phyloP scores from a whole-genome alignment of 2,113 vertebrate genomes.

The Poeciliopsis turrubarensis region DNA sequence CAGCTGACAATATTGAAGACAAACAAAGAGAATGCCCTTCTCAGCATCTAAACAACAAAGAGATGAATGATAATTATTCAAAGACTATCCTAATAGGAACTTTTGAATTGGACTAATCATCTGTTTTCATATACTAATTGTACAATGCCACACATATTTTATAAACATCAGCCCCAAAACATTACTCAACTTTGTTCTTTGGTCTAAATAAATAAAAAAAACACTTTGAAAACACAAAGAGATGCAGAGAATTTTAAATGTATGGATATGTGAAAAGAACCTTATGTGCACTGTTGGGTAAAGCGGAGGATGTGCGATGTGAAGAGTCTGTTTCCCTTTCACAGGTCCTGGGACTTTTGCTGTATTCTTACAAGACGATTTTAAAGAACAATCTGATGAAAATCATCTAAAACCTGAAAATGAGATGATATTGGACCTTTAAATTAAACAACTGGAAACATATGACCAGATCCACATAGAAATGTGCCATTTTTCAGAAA shows the following conservation, averaged over 20 bases:
- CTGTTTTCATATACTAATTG: not conserved
- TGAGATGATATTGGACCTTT: not conserved
- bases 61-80: not conserved
- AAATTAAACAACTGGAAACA: not conserved
- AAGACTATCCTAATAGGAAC: not conserved
- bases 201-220: too few relatives aligned
- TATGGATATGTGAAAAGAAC: not conserved
- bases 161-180: too few relatives aligned
- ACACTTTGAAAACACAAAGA: not conserved
- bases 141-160: too few relatives aligned
- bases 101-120: not conserved
- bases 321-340: not conserved
- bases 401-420: not conserved
- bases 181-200: too few relatives aligned
- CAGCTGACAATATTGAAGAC: constrained; percentile 35
- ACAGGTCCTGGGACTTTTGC: too few relatives aligned
- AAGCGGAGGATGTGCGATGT: not conserved
- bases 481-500: not conserved
- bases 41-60: not conserved
- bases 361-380: too few relatives aligned
- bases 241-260: not conserved
- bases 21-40: not conserved
- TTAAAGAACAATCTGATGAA: too few relatives aligned
- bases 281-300: not conserved
- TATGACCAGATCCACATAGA: not conserved